Base-by-base conservation (phyloP, 2,888 invertebrate species). In the Plusia festucae region DNA sequence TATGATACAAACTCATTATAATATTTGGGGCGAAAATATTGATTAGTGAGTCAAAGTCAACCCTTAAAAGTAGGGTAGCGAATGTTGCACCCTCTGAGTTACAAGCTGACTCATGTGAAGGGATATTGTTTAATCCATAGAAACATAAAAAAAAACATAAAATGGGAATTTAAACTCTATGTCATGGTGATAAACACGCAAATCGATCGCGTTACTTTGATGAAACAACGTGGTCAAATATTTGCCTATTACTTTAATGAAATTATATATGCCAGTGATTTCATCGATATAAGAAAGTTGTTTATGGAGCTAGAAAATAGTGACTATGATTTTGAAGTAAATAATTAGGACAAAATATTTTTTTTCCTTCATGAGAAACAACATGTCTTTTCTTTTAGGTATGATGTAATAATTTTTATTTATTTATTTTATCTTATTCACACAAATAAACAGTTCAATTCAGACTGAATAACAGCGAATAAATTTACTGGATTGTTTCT, bases 211-310 rank as follows among this genome's bases (percentile, higher is more conserved):
- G 82, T 79, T 86, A 76, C 82, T 80, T 81, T 75, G 79, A 79
- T 83, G 75, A 76, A 75, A 78, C 77, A 77, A 80, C 66, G 79
- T 78, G 83, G 79, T 81, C 85, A 88, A 92, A 93, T 91, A 91
- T 93, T 92, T 89, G 86, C 69, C 87, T 88, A 91, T 90, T 90
- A 90, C 73, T 76, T 82, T 87, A 83, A 92, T 91, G 87, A 86
- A 89, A 86, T 71, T 49, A 70, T 80, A 81, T 74, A 68, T 70
- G 70, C 60, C 30, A 52, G 67, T 71, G 60, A 81, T 81, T 81
- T 82, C 79, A 79, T 76, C 69, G 78, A n/a, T 7, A 40, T n/a
- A 40, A n/a, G 40, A 4, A 34, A n/a, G 4, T 3, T 24, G 5
- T 7, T n/a, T 40, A 40, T n/a, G 7, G 5, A 5, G 40, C 13